These are phyloP conservation scores for Sinelater perroti DNA, from an alignment of 2,888 invertebrate species.

Conservation along the genomic window DNA sequence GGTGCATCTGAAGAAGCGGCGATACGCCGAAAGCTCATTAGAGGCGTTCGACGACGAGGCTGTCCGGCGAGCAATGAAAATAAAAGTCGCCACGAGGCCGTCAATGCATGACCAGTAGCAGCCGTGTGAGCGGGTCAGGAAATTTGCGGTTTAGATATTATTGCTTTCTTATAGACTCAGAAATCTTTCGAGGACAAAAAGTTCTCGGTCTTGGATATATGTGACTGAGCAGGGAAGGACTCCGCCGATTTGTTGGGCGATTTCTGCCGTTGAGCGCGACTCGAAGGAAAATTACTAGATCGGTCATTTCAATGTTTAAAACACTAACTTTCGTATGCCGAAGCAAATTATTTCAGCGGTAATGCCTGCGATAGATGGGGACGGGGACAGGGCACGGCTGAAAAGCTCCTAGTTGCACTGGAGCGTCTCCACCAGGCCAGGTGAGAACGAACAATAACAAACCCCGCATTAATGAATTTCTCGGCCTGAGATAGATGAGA, in stretches of 20 bases:
- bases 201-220: constrained; percentile 24
- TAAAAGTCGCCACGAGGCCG: constrained; percentile 24
- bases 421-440: no score
- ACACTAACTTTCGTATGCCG: no score
- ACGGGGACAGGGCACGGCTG: no score
- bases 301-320: no score
- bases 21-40: constrained; percentile 12
- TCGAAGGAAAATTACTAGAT: no score
- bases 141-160: constrained; percentile 45
- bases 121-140: constrained; percentile 42
- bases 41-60: constrained; percentile 10
- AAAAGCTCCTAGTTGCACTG: no score
- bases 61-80: constrained; percentile 11
- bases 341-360: no score
- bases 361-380: no score
- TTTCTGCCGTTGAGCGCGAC: no score
- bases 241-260: constrained; percentile 5
- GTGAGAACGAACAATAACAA: background rate
- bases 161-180: constrained; percentile 41
- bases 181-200: constrained; percentile 30
- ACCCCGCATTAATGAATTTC: no score
- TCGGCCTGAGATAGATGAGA: background rate
- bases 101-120: constrained; percentile 47
- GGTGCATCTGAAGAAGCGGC: no score
- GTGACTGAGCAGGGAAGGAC: constrained; percentile 18